A percentile compares a stretch with the other conserved stretches of the same genome.
phyloP scores from a whole-genome alignment of 2,888 invertebrate species.

The Ligdia adustata region DNA sequence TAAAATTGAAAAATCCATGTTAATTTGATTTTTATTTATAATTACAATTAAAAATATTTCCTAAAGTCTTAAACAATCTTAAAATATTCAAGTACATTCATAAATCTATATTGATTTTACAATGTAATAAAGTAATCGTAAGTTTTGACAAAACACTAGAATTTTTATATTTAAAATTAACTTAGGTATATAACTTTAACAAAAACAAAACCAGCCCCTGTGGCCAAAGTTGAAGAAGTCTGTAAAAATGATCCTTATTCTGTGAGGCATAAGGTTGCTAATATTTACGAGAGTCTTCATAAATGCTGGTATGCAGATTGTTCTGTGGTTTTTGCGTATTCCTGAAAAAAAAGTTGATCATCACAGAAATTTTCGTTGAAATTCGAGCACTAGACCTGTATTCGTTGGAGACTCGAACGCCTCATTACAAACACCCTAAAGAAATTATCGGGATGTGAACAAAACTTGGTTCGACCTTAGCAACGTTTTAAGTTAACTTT shows the following conservation, averaged over 20 bases:
- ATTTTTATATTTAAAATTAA: constrained; percentile 4
- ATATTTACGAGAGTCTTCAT: constrained; percentile 67
- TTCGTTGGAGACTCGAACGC: no score
- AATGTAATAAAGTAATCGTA: constrained; percentile 9
- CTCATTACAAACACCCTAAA: no score
- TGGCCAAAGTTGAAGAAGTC: constrained; percentile 76
- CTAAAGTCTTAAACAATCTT: constrained; percentile 32
- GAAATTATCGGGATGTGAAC: no score
- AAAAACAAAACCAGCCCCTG: constrained; percentile 78
- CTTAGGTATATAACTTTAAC: constrained; percentile 46
- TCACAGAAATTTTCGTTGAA: no score
- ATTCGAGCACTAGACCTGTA: no score
- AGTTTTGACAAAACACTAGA: constrained; percentile 4
- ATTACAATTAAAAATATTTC: constrained; percentile 26
- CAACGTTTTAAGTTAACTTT: no score
- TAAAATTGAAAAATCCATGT: constrained; percentile 1
- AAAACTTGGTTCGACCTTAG: no score
- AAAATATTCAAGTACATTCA: constrained; percentile 28
- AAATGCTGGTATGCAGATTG: constrained; percentile 68
- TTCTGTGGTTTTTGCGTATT: constrained; percentile 66
- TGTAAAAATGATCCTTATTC: constrained; percentile 70
- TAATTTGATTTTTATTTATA: constrained; percentile 28
- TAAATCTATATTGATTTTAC: constrained; percentile 14
- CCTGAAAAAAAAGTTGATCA: constrained; percentile 52
- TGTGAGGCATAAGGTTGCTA: constrained; percentile 70